phyloP scores from a whole-genome alignment of 2,888 invertebrate genomes.

The Perizoma affinitatum region DNA sequence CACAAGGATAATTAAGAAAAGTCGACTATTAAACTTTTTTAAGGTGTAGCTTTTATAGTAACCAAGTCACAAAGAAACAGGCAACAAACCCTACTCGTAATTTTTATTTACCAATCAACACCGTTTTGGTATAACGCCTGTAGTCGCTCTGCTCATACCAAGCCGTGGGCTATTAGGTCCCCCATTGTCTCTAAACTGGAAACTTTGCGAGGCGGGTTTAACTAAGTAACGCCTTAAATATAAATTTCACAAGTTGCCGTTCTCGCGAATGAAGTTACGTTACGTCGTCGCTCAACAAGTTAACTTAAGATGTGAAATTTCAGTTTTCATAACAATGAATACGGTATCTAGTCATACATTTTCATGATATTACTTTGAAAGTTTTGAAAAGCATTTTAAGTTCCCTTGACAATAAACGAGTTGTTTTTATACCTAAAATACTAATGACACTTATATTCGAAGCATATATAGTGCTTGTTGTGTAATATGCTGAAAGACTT shows the following conservation, averaged over 20 bases:
- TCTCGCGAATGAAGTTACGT: conserved; percentile 70
- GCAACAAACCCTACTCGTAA: no score
- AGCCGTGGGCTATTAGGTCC: conserved; percentile 32
- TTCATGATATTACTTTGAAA: conserved; percentile 17
- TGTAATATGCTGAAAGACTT: conserved; percentile 2
- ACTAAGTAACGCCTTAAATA: conserved; percentile 78
- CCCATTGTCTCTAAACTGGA: conserved; percentile 65
- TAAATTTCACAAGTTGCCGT: conserved; percentile 74
- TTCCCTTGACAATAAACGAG: not conserved
- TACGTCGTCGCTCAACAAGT: conserved; percentile 73
- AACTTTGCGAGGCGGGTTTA: conserved; percentile 70
- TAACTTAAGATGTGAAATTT: conserved; percentile 55
- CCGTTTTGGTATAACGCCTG: not conserved
- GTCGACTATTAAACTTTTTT: no score
- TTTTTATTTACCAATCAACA: no score
- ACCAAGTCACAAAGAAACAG: no score
- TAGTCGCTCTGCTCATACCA: conserved; percentile 13
- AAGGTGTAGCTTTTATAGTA: no score
- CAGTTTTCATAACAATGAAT: conserved; percentile 35
- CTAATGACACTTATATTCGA: no score
- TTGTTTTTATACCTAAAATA: no score
- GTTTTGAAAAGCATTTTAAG: conserved; percentile 6
- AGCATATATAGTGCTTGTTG: no score
- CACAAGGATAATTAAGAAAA: no score
- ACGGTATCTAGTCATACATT: conserved; percentile 25